A percentile compares a stretch with the other conserved stretches of the same genome.
These are phyloP conservation scores for Ia io DNA, from an alignment of 2,113 vertebrate genomes.

Conservation along the genomic window DNA sequence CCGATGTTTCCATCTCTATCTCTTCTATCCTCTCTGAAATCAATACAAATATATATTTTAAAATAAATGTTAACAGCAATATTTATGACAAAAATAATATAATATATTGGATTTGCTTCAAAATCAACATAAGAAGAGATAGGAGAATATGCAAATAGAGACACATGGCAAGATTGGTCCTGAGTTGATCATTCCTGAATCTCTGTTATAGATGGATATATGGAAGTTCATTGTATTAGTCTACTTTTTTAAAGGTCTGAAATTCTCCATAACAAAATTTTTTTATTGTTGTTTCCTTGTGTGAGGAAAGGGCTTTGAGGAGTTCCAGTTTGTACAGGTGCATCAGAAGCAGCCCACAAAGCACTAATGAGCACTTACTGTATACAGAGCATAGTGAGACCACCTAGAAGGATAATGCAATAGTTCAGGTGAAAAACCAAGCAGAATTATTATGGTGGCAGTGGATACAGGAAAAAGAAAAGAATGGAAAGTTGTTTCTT, in stretches of 20 bases:
- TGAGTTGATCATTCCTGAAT: not conserved
- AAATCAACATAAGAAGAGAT: not conserved
- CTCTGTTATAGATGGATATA: not conserved
- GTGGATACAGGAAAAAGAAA: not conserved
- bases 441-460: not conserved
- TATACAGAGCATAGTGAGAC: not conserved
- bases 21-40: no score
- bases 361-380: not conserved
- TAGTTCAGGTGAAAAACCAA: not conserved
- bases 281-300: not conserved
- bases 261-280: not conserved
- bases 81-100: not conserved
- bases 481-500: slow-evolving; percentile 5
- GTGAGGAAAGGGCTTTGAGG: not conserved
- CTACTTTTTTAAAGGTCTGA: not conserved
- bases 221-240: not conserved
- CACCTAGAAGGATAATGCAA: no score
- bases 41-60: no score
- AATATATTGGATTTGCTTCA: slow-evolving; percentile 14
- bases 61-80: not conserved
- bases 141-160: not conserved
- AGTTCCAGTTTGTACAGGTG: not conserved
- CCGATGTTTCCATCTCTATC: no score
- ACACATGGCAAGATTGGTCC: not conserved
- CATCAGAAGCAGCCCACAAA: not conserved